Percentiles rank a stretch among this genome's conserved stretches.
Conservation (phyloP, 2,888 invertebrate species). For the Priocnemis perturbator region DNA sequence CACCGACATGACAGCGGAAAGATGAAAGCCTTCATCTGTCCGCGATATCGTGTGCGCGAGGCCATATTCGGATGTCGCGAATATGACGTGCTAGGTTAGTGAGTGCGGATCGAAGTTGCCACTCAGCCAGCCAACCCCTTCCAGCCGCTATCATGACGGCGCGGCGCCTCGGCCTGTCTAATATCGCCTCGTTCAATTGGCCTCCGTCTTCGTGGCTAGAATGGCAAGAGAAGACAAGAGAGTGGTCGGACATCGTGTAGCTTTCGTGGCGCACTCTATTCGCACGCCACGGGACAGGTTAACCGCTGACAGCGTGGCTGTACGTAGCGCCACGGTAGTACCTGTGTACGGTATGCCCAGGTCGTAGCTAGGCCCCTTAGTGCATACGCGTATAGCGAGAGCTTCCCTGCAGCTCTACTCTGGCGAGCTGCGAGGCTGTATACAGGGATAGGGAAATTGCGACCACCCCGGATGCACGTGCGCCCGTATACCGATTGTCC, state of each 20-base stretch:
- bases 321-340: not conserved
- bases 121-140: no score
- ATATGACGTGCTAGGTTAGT: no score
- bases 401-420: conserved; percentile 22
- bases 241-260: conserved; percentile 64
- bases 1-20: no score
- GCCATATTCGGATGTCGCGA: no score
- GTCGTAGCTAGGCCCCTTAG: conserved; percentile 25
- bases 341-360: conserved; percentile 6
- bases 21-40: no score
- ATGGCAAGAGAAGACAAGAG: conserved; percentile 23
- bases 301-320: conserved; percentile 56
- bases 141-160: no score
- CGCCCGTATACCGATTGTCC: conserved; percentile 2
- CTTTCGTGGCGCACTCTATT: conserved; percentile 63
- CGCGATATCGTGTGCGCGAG: no score
- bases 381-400: not conserved
- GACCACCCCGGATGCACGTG: conserved; percentile 35
- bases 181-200: conserved; percentile 12
- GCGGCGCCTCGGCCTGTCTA: no score
- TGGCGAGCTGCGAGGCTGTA: conserved; percentile 39
- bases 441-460: conserved; percentile 60
- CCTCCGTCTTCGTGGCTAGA: not conserved
- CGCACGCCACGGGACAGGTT: conserved; percentile 65
- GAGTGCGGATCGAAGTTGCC: no score